Evolutionary conservation across 2,113 vertebrate genomes (phyloP).

Genomic region (Zapornia atra): DNA sequence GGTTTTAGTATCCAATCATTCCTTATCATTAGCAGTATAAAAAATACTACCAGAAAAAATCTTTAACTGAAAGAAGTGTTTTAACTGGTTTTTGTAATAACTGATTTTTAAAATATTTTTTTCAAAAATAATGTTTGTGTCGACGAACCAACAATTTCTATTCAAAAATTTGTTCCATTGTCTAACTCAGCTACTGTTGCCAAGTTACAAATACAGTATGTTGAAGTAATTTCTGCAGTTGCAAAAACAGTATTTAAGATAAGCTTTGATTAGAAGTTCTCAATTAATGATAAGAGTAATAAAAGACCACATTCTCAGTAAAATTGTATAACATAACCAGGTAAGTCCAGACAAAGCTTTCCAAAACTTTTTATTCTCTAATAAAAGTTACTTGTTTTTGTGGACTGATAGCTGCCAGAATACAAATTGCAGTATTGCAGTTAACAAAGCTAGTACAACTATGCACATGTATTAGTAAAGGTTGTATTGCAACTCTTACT

Average conservation of each 20-base stretch:
- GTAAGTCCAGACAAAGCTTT: background rate
- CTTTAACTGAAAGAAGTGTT: background rate
- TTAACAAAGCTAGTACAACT: background rate
- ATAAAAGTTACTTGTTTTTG: background rate
- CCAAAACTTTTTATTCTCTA: background rate
- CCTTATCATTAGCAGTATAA: background rate
- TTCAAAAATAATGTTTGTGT: background rate
- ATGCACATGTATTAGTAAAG: background rate
- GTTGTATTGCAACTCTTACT: background rate
- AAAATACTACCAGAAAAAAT: background rate
- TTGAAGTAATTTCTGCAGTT: background rate
- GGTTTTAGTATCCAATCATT: background rate
- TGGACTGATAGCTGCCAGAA: background rate
- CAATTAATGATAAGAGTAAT: background rate
- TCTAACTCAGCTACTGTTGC: background rate
- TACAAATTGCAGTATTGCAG: background rate
- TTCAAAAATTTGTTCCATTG: background rate
- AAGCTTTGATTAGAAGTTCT: background rate
- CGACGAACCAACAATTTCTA: background rate
- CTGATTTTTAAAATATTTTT: background rate
- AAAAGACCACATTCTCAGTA: background rate
- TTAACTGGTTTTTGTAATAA: background rate
- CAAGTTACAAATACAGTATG: background rate
- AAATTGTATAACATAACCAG: background rate
- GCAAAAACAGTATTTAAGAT: background rate